These are phyloP conservation scores for Takifugu ocellatus DNA, from an alignment of 2,797 vertebrate genomes.

Conservation along the genomic window DNA sequence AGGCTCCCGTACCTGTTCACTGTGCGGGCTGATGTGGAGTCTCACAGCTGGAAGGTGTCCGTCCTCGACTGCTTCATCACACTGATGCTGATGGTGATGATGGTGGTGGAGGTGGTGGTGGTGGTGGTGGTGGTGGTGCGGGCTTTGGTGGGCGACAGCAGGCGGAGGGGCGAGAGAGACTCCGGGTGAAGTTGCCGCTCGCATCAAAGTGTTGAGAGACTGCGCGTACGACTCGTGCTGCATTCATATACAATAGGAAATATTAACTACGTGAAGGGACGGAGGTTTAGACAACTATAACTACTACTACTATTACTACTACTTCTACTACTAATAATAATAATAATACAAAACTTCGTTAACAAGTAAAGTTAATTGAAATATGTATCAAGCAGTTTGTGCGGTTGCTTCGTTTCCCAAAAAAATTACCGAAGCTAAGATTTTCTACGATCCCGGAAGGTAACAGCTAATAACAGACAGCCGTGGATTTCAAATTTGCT, in stretches of 20 bases:
- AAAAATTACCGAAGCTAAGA: too few species aligned
- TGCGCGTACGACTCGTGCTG: slow-evolving; percentile 48
- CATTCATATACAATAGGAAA: slow-evolving; percentile 24
- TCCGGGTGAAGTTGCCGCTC: slow-evolving; percentile 54
- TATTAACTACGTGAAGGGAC: fast-evolving
- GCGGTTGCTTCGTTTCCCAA: too few species aligned
- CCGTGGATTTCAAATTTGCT: neutral
- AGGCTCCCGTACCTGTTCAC: slow-evolving; percentile 53
- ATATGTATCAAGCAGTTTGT: too few species aligned
- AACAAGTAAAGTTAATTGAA: too few species aligned
- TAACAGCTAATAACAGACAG: neutral
- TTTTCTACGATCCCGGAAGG: slow-evolving; percentile 7
- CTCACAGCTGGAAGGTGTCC: slow-evolving; percentile 55
- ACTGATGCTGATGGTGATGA: slow-evolving; percentile 43
- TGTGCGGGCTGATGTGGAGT: slow-evolving; percentile 44
- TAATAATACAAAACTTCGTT: neutral
- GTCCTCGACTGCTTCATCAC: slow-evolving; percentile 64
- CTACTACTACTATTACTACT: too few species aligned
- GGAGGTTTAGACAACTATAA: too few species aligned
- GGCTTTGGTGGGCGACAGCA: slow-evolving; percentile 48
- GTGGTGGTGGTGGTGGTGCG: slow-evolving; percentile 27
- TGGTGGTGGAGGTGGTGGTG: slow-evolving; percentile 8
- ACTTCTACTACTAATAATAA: too few species aligned
- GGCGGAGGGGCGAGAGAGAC: slow-evolving; percentile 36
- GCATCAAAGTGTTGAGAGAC: slow-evolving; percentile 37